These are phyloP conservation scores for Chironomus tepperi DNA, from an alignment of 1,140 invertebrate species.

Conservation along the genomic window DNA sequence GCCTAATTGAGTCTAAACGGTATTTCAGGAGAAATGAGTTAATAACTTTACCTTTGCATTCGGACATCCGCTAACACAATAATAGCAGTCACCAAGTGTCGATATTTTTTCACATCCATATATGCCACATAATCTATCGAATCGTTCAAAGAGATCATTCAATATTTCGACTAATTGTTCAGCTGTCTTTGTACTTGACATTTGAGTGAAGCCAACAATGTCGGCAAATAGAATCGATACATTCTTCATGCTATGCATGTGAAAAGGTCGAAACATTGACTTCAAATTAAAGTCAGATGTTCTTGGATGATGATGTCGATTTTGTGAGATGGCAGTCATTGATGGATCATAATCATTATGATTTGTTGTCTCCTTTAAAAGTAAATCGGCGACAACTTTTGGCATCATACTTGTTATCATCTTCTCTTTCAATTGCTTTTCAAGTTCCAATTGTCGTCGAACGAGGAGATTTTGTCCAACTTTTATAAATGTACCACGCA, in stretches of 20 bases:
- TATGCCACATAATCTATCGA: slow-evolving; percentile 75
- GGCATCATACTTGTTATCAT: slow-evolving; percentile 98
- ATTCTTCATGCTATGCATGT: slow-evolving; percentile 89
- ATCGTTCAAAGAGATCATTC: slow-evolving; percentile 93
- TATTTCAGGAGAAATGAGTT: background rate
- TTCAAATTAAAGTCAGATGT: slow-evolving; percentile 57
- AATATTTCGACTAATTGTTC: slow-evolving; percentile 81
- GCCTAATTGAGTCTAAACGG: background rate
- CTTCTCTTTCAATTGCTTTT: slow-evolving; percentile 90
- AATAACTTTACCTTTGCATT: slow-evolving; percentile 49
- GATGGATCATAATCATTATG: slow-evolving; percentile 30
- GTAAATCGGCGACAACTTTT: slow-evolving; percentile 77
- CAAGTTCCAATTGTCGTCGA: slow-evolving; percentile 77
- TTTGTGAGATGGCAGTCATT: slow-evolving; percentile 30
- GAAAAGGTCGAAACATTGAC: slow-evolving; percentile 78
- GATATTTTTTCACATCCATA: slow-evolving; percentile 91
- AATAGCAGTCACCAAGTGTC: slow-evolving; percentile 91
- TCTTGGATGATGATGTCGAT: slow-evolving; percentile 39
- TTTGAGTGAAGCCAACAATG: slow-evolving; percentile 95
- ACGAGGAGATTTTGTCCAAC: slow-evolving; percentile 87
- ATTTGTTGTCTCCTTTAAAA: slow-evolving; percentile 60
- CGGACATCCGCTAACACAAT: slow-evolving; percentile 87
- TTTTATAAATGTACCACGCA: slow-evolving; percentile 94
- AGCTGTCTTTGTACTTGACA: slow-evolving; percentile 92
- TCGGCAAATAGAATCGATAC: slow-evolving; percentile 98